Conservation (phyloP, 2,888 invertebrate species). For the Elgonia sp. region DNA sequence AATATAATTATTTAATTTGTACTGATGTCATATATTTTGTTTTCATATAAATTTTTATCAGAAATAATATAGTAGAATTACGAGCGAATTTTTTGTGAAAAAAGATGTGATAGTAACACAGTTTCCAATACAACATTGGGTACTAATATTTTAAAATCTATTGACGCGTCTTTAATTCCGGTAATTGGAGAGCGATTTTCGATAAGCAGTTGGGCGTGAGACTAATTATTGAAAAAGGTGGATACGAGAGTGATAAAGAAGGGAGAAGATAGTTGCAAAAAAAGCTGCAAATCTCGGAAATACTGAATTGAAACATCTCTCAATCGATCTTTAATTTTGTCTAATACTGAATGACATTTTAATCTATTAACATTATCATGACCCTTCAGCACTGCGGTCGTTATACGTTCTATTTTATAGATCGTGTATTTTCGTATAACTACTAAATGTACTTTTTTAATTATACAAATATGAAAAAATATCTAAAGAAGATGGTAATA, state of each 20-base stretch:
- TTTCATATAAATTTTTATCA: too few species aligned
- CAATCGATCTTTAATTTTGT: slow-evolving; percentile 52
- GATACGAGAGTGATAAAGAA: slow-evolving; percentile 15
- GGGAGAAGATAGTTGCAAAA: slow-evolving; percentile 6
- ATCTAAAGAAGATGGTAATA: too few species aligned
- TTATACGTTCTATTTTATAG: too few species aligned
- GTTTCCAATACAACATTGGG: background rate
- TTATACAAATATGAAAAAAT: background rate
- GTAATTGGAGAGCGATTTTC: slow-evolving; percentile 61
- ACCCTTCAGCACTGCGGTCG: background rate
- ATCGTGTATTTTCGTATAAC: too few species aligned
- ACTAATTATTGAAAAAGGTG: slow-evolving; percentile 60
- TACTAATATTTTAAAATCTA: slow-evolving; percentile 20
- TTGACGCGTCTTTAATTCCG: slow-evolving; percentile 48
- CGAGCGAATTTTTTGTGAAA: background rate
- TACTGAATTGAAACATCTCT: slow-evolving; percentile 24
- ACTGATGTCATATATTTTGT: too few species aligned
- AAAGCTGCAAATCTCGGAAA: slow-evolving; percentile 16
- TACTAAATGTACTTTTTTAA: background rate
- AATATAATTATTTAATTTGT: too few species aligned
- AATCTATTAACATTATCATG: slow-evolving; percentile 20
- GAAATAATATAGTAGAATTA: background rate
- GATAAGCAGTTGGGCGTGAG: slow-evolving; percentile 44
- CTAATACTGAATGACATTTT: slow-evolving; percentile 11
- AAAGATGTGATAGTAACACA: background rate